Evolutionary conservation across 2,797 vertebrate genomes (phyloP).

Genomic region (Brachyalestes nurse): DNA sequence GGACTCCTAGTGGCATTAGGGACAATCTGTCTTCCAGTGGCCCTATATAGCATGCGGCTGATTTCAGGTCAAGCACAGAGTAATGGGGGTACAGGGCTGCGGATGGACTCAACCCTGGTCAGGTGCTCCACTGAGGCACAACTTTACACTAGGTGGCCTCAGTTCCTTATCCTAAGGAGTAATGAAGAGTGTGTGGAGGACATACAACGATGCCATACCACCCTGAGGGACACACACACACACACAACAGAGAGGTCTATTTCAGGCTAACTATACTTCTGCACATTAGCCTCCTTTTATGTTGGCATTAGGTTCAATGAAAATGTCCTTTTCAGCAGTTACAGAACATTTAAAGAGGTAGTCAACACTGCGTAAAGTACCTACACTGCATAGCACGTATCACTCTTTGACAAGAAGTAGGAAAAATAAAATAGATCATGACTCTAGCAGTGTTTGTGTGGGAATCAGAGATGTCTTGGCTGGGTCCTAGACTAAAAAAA

Average conservation of each 20-base stretch:
- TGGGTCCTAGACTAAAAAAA: not conserved
- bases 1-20: conserved; percentile 49
- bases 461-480: not conserved
- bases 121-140: conserved; percentile 26
- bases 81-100: conserved; percentile 46
- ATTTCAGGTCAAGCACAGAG: conserved; percentile 59
- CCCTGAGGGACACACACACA: conserved; percentile 13
- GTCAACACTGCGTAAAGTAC: not conserved
- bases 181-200: conserved; percentile 17
- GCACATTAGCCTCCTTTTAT: conserved; percentile 52
- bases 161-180: not conserved
- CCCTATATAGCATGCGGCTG: conserved; percentile 51
- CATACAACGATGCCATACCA: conserved; percentile 15
- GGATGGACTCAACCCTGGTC: conserved; percentile 37
- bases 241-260: conserved; percentile 50
- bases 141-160: conserved; percentile 40
- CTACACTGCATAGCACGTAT: too few relatives aligned
- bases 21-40: conserved; percentile 56
- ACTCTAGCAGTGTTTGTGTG: not conserved
- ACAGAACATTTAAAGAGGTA: not conserved
- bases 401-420: not conserved
- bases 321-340: not conserved
- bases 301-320: conserved; percentile 18
- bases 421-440: not conserved
- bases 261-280: conserved; percentile 58